Evolutionary conservation across 2,113 vertebrate genomes (phyloP).

Genomic region (Hylia prasina): DNA sequence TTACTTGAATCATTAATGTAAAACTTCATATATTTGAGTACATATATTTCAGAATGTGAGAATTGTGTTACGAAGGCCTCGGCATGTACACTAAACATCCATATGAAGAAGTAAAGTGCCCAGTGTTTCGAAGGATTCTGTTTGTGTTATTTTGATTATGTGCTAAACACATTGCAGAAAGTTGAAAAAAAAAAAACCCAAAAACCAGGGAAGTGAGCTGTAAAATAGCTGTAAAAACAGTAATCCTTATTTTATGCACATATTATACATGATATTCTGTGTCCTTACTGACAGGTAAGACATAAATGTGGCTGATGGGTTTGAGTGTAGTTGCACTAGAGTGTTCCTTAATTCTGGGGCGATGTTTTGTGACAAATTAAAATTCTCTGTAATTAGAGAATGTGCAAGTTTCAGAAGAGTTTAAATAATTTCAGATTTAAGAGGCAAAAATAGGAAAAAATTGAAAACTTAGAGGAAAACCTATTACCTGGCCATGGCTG

Average conservation of each 20-base stretch:
- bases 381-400: neutral
- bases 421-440: neutral
- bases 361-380: neutral
- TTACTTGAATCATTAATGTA: neutral
- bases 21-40: neutral
- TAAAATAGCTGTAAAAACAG: neutral
- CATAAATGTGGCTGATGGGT: neutral
- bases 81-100: neutral
- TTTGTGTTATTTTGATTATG: neutral
- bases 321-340: neutral
- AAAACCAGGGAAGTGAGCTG: neutral
- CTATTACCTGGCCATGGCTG: neutral
- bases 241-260: neutral
- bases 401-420: neutral
- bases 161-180: neutral
- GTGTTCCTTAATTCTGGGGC: neutral
- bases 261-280: neutral
- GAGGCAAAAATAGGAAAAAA: neutral
- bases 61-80: neutral
- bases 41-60: neutral
- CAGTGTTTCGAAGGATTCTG: neutral
- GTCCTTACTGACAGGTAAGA: neutral
- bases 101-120: neutral
- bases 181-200: neutral
- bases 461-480: neutral